phyloP scores from a whole-genome alignment of 2,797 vertebrate species.

The Percopsis omiscomaycus region DNA sequence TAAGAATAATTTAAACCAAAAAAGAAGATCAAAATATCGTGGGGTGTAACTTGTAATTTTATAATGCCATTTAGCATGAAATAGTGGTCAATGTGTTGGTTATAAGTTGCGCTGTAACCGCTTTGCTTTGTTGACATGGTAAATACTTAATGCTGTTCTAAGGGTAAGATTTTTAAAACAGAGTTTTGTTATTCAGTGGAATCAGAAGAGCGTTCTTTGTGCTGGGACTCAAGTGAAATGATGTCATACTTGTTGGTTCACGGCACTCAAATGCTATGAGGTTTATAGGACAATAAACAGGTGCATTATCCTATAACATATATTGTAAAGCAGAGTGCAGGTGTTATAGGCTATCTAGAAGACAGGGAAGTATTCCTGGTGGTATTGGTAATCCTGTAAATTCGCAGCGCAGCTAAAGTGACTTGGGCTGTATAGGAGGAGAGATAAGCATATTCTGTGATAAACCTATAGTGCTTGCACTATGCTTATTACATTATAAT shows the following conservation, averaged over 20 bases:
- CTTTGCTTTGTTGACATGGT: neutral
- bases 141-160: neutral
- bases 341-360: neutral
- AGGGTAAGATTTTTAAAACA: neutral
- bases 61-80: neutral
- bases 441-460: too few relatives aligned
- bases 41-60: neutral
- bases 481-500: too few relatives aligned
- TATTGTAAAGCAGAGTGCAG: conserved; percentile 2
- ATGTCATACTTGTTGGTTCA: conserved; percentile 36
- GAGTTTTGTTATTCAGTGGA: conserved; percentile 15
- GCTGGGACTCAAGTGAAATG: conserved; percentile 14
- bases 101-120: neutral
- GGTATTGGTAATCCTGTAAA: neutral
- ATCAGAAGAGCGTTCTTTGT: neutral
- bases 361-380: neutral
- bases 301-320: conserved; percentile 3
- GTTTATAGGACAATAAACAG: neutral
- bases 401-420: neutral
- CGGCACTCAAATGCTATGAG: neutral
- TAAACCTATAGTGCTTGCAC: too few relatives aligned
- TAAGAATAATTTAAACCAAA: neutral
- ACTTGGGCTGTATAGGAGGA: too few relatives aligned
- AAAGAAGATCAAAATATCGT: neutral
- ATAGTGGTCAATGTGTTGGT: neutral